phyloP scores from a whole-genome alignment of 2,888 invertebrate species.

The Abrostola tripartita region DNA sequence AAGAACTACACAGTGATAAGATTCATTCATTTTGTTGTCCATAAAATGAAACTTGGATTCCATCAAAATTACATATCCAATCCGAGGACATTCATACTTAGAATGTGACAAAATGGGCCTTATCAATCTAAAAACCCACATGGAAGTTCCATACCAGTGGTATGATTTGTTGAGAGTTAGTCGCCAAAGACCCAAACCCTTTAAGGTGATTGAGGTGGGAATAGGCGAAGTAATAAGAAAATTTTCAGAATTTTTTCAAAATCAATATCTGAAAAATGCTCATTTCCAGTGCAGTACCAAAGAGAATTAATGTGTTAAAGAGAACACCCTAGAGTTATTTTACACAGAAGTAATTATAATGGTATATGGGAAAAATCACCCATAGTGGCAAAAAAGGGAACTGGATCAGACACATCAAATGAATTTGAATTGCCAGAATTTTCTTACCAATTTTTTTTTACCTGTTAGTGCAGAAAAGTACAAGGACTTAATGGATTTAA shows the following conservation, averaged over 20 bases:
- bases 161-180: conserved; percentile 33
- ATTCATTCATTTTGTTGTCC: conserved; percentile 38
- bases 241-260: conserved; percentile 13
- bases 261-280: conserved; percentile 30
- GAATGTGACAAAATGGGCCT: conserved; percentile 46
- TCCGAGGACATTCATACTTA: conserved; percentile 38
- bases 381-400: conserved; percentile 27
- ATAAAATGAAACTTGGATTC: conserved; percentile 34
- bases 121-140: conserved; percentile 37
- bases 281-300: conserved; percentile 37
- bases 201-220: conserved; percentile 44
- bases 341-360: conserved; percentile 42
- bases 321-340: conserved; percentile 40
- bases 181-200: conserved; percentile 19
- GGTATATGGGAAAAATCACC: conserved; percentile 43
- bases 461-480: conserved; percentile 6
- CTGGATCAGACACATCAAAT: conserved; percentile 22
- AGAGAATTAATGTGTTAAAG: conserved; percentile 38
- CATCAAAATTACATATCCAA: conserved; percentile 28
- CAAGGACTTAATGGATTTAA: conserved; percentile 9
- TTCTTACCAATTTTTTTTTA: conserved; percentile 22
- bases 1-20: conserved; percentile 33
- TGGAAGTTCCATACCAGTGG: conserved; percentile 43
- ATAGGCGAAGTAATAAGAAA: conserved; percentile 10
- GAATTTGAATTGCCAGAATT: conserved; percentile 29